Conservation (phyloP, 2,888 invertebrate species). For the Clusia tigrina region DNA sequence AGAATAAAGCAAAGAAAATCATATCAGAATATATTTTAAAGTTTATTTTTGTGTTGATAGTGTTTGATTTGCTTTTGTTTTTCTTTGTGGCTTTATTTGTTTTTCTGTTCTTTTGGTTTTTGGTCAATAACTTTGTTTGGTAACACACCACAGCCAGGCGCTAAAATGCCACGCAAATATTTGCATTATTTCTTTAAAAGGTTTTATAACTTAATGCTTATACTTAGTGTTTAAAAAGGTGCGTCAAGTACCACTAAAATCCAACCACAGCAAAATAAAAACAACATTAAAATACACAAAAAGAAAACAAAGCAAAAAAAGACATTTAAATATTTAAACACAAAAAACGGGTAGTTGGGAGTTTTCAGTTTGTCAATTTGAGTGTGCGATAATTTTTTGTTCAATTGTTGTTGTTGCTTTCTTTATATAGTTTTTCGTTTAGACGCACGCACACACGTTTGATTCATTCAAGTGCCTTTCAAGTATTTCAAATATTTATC, state of each 20-base stretch:
- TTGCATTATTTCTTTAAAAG: neutral
- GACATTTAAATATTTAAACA: too few relatives aligned
- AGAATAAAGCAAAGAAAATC: neutral
- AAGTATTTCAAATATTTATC: neutral
- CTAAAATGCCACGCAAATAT: neutral
- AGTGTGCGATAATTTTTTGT: neutral
- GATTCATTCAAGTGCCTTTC: neutral
- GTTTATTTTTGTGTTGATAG: neutral
- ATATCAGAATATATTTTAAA: too few relatives aligned
- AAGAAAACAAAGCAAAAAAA: too few relatives aligned
- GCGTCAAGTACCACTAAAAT: too few relatives aligned
- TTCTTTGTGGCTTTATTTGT: neutral
- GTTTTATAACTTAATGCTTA: neutral
- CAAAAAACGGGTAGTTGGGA: constrained; percentile 13
- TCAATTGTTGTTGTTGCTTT: neutral
- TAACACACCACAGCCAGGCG: neutral
- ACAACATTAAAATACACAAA: too few relatives aligned
- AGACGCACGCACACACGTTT: neutral
- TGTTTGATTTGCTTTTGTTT: neutral
- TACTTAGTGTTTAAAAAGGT: too few relatives aligned
- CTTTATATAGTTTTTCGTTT: neutral
- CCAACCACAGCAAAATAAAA: too few relatives aligned
- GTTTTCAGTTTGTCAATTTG: constrained; percentile 11
- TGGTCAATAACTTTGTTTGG: too few relatives aligned
- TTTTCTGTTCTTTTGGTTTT: too few relatives aligned